phyloP scores from a whole-genome alignment of 1,140 invertebrate genomes.

The Stegodyphus dumicola region DNA sequence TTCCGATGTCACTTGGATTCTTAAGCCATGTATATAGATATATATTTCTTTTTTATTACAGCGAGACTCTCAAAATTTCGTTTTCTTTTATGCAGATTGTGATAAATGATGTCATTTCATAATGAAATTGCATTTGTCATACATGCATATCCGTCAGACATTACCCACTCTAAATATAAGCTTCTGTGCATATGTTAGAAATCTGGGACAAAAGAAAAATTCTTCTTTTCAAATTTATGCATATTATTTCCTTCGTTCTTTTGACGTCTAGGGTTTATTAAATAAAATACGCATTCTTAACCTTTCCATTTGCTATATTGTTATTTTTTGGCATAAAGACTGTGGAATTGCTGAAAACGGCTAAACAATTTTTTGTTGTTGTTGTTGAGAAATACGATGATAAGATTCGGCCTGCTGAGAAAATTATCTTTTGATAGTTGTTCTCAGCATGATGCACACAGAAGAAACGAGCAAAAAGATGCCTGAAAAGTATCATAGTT shows the following conservation, averaged over 20 bases:
- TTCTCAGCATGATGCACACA: neutral
- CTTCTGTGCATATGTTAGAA: constrained; percentile 39
- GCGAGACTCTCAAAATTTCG: neutral
- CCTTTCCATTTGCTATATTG: neutral
- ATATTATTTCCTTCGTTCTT: neutral
- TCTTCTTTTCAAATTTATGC: neutral
- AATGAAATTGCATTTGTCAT: constrained; percentile 59
- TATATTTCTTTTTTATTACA: neutral
- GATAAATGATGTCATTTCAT: constrained; percentile 45
- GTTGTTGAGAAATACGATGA: neutral
- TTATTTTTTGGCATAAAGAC: neutral
- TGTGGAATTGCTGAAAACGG: neutral
- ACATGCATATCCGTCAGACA: constrained; percentile 23
- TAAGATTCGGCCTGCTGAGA: neutral
- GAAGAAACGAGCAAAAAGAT: no score
- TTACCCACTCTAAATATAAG: constrained; percentile 10
- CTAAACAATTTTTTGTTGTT: neutral
- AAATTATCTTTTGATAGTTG: neutral
- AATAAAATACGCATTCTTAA: neutral
- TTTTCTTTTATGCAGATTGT: constrained; percentile 44
- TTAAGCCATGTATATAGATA: neutral
- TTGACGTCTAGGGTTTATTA: neutral
- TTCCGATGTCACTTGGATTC: constrained; percentile 46
- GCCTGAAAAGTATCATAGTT: no score
- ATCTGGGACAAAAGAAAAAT: constrained; percentile 28